Base-by-base conservation (phyloP, 2,888 invertebrate species). In the Amphipyra berbera region DNA sequence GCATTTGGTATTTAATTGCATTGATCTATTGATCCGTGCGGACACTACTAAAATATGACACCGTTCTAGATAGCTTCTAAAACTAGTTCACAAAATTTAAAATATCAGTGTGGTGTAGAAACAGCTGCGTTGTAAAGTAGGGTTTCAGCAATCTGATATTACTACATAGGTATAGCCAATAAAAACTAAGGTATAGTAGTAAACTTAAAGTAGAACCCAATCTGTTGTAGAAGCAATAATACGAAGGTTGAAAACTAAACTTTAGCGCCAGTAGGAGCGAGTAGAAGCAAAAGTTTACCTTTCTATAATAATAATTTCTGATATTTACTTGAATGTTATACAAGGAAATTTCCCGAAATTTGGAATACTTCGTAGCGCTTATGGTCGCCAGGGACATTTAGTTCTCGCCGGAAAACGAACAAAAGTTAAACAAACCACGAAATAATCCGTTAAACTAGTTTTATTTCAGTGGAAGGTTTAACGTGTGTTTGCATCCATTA, bases 351-450 rank as follows among this genome's bases (percentile, higher is more conserved):
- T 48, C 15, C 48, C 47, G 54, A 58, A 15, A 49, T 67, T 72
- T 38, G 14, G 49, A 55, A 59, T 57, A 52, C 46, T 61, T 45
- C 49, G 10, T 8, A 58, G 61, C 54, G 41, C 37, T 60, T 49
- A 59, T 33, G 37, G 60, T 53, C 61, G 41, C 61, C 38, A 12
- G 41, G 60, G 46, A 30, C 41, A 57, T 59, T 60, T 50, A 45
- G 50, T 62, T 35, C 15, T 54, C 35, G 41, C n/a, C 15, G 68
- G 56, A 44, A 68, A 50, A 63, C 46, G 55, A 61, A 52, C 42
- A 63, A 60, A 63, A 68, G 68, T 60, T 60, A 52, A 72, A 58
- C 59, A 58, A 61, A 72, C 56, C 73, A 42, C 53, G 47, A 72
- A 68, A 73, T 68, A 68, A 68, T 68, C 50, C 50, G 37, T 60